A percentile compares a stretch with the other conserved stretches of the same genome.
Evolutionary conservation across 2,888 invertebrate species (phyloP).

Genomic region (Cyclophora punctaria): DNA sequence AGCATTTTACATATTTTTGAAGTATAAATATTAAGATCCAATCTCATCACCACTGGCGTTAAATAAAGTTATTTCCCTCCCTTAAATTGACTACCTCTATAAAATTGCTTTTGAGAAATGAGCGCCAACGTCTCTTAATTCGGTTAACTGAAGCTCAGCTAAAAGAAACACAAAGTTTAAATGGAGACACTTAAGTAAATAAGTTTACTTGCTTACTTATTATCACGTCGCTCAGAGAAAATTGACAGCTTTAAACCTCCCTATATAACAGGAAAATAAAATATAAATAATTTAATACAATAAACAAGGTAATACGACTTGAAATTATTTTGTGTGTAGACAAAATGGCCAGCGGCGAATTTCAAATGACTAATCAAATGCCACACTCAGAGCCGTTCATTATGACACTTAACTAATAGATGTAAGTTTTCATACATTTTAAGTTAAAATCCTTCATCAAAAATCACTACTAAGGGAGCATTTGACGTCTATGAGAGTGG

Average conservation of each 20-base stretch:
- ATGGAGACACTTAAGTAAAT: constrained; percentile 8
- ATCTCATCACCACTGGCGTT: constrained; percentile 23
- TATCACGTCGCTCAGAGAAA: constrained; percentile 5
- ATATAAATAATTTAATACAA: neutral
- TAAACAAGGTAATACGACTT: too few relatives aligned
- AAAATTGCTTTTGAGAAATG: constrained; percentile 41
- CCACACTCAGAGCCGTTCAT: too few relatives aligned
- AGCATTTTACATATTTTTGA: too few relatives aligned
- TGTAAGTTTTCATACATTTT: too few relatives aligned
- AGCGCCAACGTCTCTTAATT: constrained; percentile 39
- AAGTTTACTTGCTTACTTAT: constrained; percentile 8
- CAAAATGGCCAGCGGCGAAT: too few relatives aligned
- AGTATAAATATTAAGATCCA: neutral
- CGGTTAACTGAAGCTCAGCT: constrained; percentile 30
- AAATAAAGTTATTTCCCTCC: constrained; percentile 54
- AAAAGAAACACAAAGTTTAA: constrained; percentile 31
- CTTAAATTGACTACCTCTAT: constrained; percentile 46
- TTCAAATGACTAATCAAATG: too few relatives aligned
- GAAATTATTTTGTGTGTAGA: too few relatives aligned
- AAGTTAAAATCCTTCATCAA: too few relatives aligned
- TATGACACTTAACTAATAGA: too few relatives aligned
- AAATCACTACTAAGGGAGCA: too few relatives aligned
- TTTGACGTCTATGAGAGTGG: too few relatives aligned
- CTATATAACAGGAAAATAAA: neutral
- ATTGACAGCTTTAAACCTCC: neutral